These are phyloP conservation scores for Saturnia pavonia DNA, from an alignment of 2,888 invertebrate genomes.

Conservation along the genomic window DNA sequence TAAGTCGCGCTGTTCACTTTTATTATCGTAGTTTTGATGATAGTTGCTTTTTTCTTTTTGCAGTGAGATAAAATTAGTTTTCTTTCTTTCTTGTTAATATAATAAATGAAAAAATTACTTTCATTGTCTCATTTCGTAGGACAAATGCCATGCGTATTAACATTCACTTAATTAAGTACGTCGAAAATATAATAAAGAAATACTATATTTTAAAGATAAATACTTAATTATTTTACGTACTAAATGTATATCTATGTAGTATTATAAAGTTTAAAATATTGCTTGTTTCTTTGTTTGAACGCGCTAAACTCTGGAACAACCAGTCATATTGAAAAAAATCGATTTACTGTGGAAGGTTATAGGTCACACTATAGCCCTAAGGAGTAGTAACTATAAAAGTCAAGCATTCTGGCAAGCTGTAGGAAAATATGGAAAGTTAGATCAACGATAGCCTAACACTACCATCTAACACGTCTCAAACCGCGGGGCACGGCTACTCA, in stretches of 20 bases:
- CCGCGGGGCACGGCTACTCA: no score
- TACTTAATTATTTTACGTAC: slow-evolving; percentile 6
- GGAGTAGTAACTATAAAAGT: no score
- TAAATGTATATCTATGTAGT: not conserved
- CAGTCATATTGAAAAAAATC: no score
- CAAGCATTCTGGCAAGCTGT: no score
- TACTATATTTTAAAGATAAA: not conserved
- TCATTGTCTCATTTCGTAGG: not conserved
- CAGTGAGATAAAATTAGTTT: not conserved
- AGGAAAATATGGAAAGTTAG: no score
- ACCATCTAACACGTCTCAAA: no score
- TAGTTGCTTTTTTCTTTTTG: not conserved
- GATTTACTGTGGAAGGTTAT: no score
- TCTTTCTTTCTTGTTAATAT: not conserved
- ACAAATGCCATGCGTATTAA: not conserved
- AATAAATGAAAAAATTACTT: slow-evolving; percentile 9
- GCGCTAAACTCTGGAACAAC: no score
- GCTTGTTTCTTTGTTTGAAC: no score
- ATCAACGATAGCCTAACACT: no score
- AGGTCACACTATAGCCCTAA: no score
- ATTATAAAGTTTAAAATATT: no score
- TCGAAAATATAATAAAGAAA: slow-evolving; percentile 5
- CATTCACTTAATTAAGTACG: slow-evolving; percentile 4
- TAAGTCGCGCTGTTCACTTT: not conserved
- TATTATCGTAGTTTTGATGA: not conserved